phyloP scores from a whole-genome alignment of 2,888 invertebrate species.

The Caenorhabditis becei region DNA sequence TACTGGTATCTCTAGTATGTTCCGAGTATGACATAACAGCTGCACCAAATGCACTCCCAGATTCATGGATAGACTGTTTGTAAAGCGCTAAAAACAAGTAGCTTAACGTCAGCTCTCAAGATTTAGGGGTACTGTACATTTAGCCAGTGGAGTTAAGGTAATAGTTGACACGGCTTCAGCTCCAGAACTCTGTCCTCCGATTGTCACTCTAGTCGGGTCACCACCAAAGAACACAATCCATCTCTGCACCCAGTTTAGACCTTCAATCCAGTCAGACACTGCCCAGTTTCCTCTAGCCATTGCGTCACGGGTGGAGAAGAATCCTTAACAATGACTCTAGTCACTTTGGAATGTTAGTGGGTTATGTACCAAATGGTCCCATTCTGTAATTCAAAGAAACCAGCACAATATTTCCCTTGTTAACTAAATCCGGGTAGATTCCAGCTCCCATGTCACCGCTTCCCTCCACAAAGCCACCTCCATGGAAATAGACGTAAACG shows the following conservation, averaged over 20 bases:
- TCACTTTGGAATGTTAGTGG: too few species aligned
- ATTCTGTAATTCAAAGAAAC: conserved; percentile 66
- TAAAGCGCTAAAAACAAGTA: conserved; percentile 50
- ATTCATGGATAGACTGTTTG: conserved; percentile 60
- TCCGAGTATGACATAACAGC: conserved; percentile 68
- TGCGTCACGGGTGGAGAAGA: conserved; percentile 63
- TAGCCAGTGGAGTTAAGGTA: conserved; percentile 55
- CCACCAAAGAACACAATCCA: conserved; percentile 66
- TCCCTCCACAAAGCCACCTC: conserved; percentile 65
- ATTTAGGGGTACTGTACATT: conserved; percentile 34
- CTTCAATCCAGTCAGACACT: conserved; percentile 64
- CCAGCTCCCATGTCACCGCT: conserved; percentile 61
- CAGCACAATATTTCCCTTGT: conserved; percentile 60
- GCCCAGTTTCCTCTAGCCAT: conserved; percentile 66
- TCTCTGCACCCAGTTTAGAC: conserved; percentile 65
- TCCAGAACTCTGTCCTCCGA: conserved; percentile 68
- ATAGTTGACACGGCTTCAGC: conserved; percentile 65
- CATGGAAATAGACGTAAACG: conserved; percentile 64
- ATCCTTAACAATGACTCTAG: conserved; percentile 34
- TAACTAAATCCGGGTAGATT: conserved; percentile 61
- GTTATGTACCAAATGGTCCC: conserved; percentile 62
- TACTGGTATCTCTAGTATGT: conserved; percentile 63
- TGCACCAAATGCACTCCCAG: conserved; percentile 68
- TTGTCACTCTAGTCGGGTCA: conserved; percentile 59
- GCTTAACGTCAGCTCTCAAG: too few species aligned